phyloP scores from a whole-genome alignment of 2,888 invertebrate species.

The Drosophila borealis region DNA sequence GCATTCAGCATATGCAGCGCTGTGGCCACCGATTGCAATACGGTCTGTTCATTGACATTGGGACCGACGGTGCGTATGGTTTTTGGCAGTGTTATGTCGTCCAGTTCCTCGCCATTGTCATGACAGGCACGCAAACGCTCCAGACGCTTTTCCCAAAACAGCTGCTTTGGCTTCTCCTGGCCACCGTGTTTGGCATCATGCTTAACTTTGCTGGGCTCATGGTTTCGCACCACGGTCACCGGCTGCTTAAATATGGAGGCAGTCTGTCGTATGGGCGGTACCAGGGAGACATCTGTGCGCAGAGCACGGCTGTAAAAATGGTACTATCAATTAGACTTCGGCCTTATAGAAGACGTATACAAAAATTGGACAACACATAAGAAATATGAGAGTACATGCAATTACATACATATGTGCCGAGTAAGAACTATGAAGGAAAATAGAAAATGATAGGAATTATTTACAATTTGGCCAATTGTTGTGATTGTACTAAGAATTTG shows the following conservation, averaged over 20 bases:
- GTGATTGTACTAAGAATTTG: constrained; percentile 6
- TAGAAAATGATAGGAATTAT: constrained; percentile 12
- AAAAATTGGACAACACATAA: neutral
- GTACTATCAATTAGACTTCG: constrained; percentile 31
- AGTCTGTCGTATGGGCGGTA: constrained; percentile 98
- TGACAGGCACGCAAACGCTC: constrained; percentile 95
- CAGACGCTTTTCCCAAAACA: constrained; percentile 91
- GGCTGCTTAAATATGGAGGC: constrained; percentile 99
- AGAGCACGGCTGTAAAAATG: constrained; percentile 88
- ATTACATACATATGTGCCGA: constrained; percentile 4
- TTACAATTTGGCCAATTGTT: constrained; percentile 15
- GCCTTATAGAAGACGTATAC: neutral
- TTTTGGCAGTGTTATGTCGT: constrained; percentile 93
- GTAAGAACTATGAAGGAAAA: neutral
- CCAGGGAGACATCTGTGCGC: constrained; percentile 94
- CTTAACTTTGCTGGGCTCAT: constrained; percentile 94
- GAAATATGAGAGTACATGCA: constrained; percentile 23
- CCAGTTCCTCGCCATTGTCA: constrained; percentile 92
- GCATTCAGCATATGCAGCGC: constrained; percentile 95
- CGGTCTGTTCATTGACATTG: constrained; percentile 93
- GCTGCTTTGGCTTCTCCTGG: constrained; percentile 96
- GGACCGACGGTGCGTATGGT: constrained; percentile 93
- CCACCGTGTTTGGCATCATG: constrained; percentile 95
- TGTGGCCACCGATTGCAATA: constrained; percentile 97
- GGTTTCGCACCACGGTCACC: constrained; percentile 97